These are phyloP conservation scores for Cololabis saira DNA, from an alignment of 2,113 vertebrate genomes.

Conservation along the genomic window DNA sequence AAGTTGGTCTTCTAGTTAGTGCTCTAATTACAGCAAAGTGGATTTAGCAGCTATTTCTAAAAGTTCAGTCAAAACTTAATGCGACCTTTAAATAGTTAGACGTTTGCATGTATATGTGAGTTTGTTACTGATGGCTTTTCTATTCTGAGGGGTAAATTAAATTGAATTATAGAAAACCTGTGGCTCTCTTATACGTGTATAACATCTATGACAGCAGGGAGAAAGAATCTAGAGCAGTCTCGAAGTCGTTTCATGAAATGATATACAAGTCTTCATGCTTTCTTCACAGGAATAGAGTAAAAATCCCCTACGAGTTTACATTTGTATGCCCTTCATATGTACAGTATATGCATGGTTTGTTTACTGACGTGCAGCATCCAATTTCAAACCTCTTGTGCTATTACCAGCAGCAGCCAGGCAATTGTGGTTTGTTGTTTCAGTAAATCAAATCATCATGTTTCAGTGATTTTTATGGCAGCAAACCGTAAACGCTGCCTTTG, in stretches of 20 bases:
- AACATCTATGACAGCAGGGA: background rate
- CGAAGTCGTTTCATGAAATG: too few species aligned
- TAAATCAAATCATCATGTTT: constrained; percentile 21
- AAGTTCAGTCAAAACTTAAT: constrained; percentile 5
- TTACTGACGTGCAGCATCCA: constrained; percentile 14
- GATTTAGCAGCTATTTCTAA: constrained; percentile 52
- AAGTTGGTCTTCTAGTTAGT: constrained; percentile 15
- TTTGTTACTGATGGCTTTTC: constrained; percentile 3
- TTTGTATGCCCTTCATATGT: background rate
- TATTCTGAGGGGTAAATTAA: constrained; percentile 27
- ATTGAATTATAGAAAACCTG: constrained; percentile 10
- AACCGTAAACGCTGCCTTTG: constrained; percentile 19
- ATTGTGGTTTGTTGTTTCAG: background rate
- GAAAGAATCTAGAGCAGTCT: too few species aligned
- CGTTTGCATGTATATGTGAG: background rate
- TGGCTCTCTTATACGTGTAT: background rate
- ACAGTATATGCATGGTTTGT: background rate
- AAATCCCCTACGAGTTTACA: background rate
- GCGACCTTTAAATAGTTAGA: constrained; percentile 29
- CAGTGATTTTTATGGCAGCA: constrained; percentile 44
- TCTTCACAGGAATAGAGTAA: background rate
- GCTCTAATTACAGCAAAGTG: constrained; percentile 44
- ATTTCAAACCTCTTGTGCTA: constrained; percentile 2
- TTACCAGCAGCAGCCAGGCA: constrained; percentile 7
- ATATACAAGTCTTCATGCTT: background rate